phyloP scores from a whole-genome alignment of 2,888 invertebrate genomes.

The Agonopterix arenella region DNA sequence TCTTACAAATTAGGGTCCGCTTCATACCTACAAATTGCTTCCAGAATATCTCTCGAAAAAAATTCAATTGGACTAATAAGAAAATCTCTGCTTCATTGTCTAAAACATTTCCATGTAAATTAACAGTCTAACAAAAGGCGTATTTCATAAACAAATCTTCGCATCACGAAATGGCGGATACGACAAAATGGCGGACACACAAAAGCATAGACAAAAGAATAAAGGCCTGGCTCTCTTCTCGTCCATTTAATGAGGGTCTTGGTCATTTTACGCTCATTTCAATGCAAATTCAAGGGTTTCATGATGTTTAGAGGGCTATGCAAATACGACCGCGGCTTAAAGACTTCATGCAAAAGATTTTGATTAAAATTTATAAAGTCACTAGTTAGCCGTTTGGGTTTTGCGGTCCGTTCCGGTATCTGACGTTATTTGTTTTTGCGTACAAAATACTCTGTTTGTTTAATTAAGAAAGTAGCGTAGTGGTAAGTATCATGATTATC shows the following conservation, averaged over 20 bases:
- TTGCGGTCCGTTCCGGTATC: not conserved
- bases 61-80: no score
- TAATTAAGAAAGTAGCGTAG: no score
- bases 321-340: conserved; percentile 41
- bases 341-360: conserved; percentile 45
- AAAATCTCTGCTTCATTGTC: not conserved
- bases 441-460: not conserved
- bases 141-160: conserved; percentile 41
- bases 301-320: conserved; percentile 61
- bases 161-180: conserved; percentile 44
- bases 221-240: conserved; percentile 41
- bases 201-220: conserved; percentile 57
- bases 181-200: conserved; percentile 39
- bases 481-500: no score
- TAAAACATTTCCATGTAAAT: conserved; percentile 1
- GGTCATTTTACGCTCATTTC: conserved; percentile 69
- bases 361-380: conserved; percentile 65
- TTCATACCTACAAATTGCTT: no score
- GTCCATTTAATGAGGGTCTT: conserved; percentile 57
- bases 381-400: conserved; percentile 14
- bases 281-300: conserved; percentile 68
- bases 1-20: no score
- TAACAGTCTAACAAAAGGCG: not conserved
- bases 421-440: not conserved
- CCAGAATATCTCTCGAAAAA: no score